phyloP scores from a whole-genome alignment of 2,888 invertebrate species.

The Caenorhabditis macrosperma region DNA sequence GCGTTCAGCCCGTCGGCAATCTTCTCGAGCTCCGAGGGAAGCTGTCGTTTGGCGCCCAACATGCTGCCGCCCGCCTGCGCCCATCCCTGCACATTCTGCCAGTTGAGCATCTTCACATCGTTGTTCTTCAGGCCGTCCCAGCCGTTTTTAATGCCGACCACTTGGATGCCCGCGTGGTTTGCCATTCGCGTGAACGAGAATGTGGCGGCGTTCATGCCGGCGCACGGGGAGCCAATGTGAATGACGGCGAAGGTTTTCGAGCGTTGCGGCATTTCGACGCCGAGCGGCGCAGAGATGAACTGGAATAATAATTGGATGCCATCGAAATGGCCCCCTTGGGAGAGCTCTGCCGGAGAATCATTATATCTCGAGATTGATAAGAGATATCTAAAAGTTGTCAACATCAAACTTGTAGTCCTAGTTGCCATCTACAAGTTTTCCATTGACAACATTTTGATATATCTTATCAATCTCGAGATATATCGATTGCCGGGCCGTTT shows the following conservation, averaged over 20 bases:
- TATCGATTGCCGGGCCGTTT: no score
- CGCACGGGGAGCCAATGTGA: conserved; percentile 97
- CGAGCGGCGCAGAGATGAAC: conserved; percentile 41
- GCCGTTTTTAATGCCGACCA: conserved; percentile 93
- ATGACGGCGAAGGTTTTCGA: conserved; percentile 85
- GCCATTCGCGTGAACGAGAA: conserved; percentile 95
- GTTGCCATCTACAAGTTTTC: no score
- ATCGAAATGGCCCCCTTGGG: no score
- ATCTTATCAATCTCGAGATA: no score
- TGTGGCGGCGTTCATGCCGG: conserved; percentile 98
- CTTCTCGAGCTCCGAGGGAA: conserved; percentile 53
- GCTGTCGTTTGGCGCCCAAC: conserved; percentile 58
- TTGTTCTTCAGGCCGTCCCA: conserved; percentile 93
- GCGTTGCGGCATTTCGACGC: conserved; percentile 15
- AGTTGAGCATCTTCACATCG: conserved; percentile 81
- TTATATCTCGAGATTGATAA: no score
- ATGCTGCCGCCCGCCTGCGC: conserved; percentile 55
- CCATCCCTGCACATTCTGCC: conserved; percentile 63
- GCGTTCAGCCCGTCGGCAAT: conserved; percentile 54
- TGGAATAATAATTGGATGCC: no score
- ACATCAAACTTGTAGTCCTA: no score
- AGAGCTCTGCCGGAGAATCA: no score
- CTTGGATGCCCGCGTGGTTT: conserved; percentile 92
- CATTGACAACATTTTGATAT: no score
- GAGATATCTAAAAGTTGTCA: no score